A percentile compares a stretch with the other conserved stretches of the same genome.
phyloP scores from a whole-genome alignment of 1,140 invertebrate genomes.

The Halesus radiatus region DNA sequence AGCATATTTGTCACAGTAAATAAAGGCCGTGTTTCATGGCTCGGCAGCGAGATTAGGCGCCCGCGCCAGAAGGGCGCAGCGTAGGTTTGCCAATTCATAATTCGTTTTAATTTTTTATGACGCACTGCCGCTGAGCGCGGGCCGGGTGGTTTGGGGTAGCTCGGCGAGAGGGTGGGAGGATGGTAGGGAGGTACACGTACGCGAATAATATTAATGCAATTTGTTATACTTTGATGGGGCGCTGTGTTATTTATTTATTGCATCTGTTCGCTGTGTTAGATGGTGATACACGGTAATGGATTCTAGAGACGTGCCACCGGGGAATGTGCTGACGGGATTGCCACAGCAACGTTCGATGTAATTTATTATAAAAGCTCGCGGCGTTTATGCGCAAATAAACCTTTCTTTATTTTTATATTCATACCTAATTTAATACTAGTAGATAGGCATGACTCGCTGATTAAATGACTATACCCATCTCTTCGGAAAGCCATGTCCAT shows the following conservation, averaged over 20 bases:
- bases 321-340: not conserved
- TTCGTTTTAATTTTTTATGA: slow-evolving; percentile 38
- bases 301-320: not conserved
- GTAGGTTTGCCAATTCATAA: slow-evolving; percentile 21
- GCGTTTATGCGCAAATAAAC: not conserved
- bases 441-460: too few relatives aligned
- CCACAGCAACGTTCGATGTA: not conserved
- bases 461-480: too few relatives aligned
- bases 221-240: slow-evolving; percentile 32
- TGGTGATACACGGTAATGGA: slow-evolving; percentile 6
- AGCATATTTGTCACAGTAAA: not conserved
- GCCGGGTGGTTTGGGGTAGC: not conserved
- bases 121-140: not conserved
- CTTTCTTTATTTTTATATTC: too few relatives aligned
- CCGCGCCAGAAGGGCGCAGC: not conserved
- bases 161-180: not conserved
- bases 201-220: slow-evolving; percentile 41
- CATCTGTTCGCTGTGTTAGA: slow-evolving; percentile 32
- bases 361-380: not conserved
- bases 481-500: too few relatives aligned
- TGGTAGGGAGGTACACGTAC: slow-evolving; percentile 8
- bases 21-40: not conserved
- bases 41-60: not conserved
- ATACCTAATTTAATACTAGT: too few relatives aligned
- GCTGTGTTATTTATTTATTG: slow-evolving; percentile 35